phyloP scores from a whole-genome alignment of 2,797 vertebrate species.

The Tokudaia muenninki region DNA sequence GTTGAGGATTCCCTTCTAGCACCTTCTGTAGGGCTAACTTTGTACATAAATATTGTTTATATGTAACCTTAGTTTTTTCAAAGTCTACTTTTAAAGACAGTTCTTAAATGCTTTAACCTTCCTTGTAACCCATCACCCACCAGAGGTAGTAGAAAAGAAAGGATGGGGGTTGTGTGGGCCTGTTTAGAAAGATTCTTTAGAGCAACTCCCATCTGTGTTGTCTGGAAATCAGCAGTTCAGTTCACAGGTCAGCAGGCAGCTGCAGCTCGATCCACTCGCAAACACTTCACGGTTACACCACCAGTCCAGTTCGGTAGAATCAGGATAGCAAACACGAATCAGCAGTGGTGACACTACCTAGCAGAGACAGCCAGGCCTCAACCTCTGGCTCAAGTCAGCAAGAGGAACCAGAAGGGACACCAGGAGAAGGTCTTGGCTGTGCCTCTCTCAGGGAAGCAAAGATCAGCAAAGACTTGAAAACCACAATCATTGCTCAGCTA shows the following conservation, averaged over 20 bases:
- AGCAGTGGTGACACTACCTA: not conserved
- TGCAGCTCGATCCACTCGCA: not conserved
- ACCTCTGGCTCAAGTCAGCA: not conserved
- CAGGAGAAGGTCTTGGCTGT: not conserved
- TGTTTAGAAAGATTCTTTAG: not conserved
- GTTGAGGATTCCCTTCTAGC: not conserved
- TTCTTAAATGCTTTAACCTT: not conserved
- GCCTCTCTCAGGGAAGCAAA: not conserved
- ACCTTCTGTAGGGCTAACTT: not conserved
- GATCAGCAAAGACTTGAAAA: not conserved
- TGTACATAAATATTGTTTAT: not conserved
- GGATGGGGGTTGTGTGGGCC: not conserved
- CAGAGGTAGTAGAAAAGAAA: not conserved
- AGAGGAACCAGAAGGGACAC: not conserved
- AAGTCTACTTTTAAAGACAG: not conserved
- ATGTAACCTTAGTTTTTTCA: not conserved
- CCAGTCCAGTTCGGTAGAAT: not conserved
- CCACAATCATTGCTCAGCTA: too few relatives aligned
- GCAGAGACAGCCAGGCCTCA: not conserved
- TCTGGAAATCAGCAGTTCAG: not conserved
- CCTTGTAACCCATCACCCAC: not conserved
- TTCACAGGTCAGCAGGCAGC: not conserved
- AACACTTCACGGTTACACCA: not conserved
- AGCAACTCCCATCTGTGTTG: not conserved
- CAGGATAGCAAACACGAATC: not conserved